phyloP scores from a whole-genome alignment of 2,797 vertebrate genomes.

The Champsocephalus gunnari region DNA sequence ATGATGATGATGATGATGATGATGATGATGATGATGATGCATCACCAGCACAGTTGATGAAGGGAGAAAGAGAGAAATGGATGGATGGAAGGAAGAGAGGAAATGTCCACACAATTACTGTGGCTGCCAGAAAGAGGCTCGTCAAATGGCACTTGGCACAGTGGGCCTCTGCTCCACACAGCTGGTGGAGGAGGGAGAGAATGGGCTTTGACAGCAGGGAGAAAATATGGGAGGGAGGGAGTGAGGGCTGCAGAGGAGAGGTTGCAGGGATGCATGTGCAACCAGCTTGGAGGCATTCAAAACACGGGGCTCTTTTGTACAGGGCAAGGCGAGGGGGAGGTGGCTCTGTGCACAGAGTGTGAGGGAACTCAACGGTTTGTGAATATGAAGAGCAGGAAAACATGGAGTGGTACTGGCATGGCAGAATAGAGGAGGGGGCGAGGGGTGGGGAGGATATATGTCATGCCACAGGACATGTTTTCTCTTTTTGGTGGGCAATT shows the following conservation, averaged over 20 bases:
- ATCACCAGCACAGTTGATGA: constrained; percentile 49
- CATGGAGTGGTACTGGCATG: constrained; percentile 22
- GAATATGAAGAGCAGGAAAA: not conserved
- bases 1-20: constrained; percentile 9
- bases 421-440: constrained; percentile 18
- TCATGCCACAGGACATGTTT: constrained; percentile 19
- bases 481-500: constrained; percentile 5
- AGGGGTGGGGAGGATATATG: constrained; percentile 15
- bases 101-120: constrained; percentile 73
- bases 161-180: constrained; percentile 64
- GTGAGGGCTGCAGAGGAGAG: constrained; percentile 38
- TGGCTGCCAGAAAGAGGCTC: constrained; percentile 72
- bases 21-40: constrained; percentile 34
- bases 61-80: constrained; percentile 44
- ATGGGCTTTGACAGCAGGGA: constrained; percentile 69
- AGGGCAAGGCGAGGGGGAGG: not conserved
- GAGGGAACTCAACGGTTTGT: constrained; percentile 11
- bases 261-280: constrained; percentile 39
- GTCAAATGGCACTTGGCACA: constrained; percentile 81
- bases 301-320: constrained; percentile 16
- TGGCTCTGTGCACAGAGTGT: not conserved
- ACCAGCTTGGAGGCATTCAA: constrained; percentile 29
- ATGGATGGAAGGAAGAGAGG: constrained; percentile 38
- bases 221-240: constrained; percentile 49
- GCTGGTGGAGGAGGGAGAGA: constrained; percentile 75